Evolutionary conservation across 2,888 invertebrate species (phyloP), one percentile per base, ranked within the genome.

Genomic region (Drosophila lacicola): DNA sequence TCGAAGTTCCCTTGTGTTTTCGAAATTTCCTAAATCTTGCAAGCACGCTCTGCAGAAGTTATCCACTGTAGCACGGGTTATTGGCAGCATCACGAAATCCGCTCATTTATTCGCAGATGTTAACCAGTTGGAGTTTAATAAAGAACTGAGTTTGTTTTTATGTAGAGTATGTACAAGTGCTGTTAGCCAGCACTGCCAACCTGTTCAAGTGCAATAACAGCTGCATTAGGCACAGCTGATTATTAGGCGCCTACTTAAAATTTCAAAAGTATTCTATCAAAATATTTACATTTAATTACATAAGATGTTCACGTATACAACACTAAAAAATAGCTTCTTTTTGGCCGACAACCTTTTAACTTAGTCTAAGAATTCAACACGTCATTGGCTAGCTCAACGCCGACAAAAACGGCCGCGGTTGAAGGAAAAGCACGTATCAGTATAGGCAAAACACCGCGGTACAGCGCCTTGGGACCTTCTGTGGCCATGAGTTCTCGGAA

Each of bases 401-500:
- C 99, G 90, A 98, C 94, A 93, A 99, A 99, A 92, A 99, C 99
- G 2, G 99, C 99, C 41, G 99, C 99, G 93, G 99, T 99, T 1
- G 99, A 99, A 33, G 99, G 99, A 93, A 99, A 99, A 21, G 99
- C 99, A 91, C 99, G 94, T 10, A 99, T 93, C 95, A 99, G 96
- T 2, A 99, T 98, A 2, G 99, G 99, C 37, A 96, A 95, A 21
- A 97, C 95, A 66, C 99, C 99, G 92, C 97, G 97, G 92, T 98
- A 99, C 14, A 99, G 93, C 0, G 98, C 98, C 45, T 93, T 91
- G 0, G 97, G 95, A 4, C 99, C 99, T 93, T 99, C 99, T 71
- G 95, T 95, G 78, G 95, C 95, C 93, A 99, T 96, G 51, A 99
- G 93, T 74, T 96, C 95, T 70, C 93, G 94, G 89, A 98, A 97